Evolutionary conservation across 2,797 vertebrate species (phyloP).

Genomic region (Arrhamphus sclerolepis): DNA sequence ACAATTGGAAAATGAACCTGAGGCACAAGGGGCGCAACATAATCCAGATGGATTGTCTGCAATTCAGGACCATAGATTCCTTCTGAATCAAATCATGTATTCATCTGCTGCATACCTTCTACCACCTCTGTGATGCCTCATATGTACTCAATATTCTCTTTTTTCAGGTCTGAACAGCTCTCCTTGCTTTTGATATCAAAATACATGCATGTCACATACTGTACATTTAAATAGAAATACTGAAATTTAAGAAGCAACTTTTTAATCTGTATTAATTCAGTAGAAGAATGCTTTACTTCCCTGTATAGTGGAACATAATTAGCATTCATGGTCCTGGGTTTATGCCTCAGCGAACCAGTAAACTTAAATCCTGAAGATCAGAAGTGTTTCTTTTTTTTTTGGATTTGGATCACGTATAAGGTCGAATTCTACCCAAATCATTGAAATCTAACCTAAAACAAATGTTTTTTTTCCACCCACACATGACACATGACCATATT

Average conservation of each 20-base stretch:
- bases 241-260: constrained; percentile 3
- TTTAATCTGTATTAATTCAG: neutral
- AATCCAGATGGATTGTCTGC: constrained; percentile 28
- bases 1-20: constrained; percentile 31
- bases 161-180: constrained; percentile 43
- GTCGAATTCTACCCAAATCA: constrained; percentile 22
- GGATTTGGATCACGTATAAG: constrained; percentile 29
- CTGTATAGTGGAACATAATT: neutral
- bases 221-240: constrained; percentile 15
- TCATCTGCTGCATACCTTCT: constrained; percentile 36
- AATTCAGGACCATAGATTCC: constrained; percentile 51
- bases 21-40: constrained; percentile 1
- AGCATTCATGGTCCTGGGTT: constrained; percentile 1
- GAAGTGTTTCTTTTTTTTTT: constrained; percentile 2
- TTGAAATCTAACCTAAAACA: constrained; percentile 2
- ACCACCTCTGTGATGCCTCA: constrained; percentile 36
- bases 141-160: constrained; percentile 49
- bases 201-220: constrained; percentile 28
- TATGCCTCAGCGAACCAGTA: neutral
- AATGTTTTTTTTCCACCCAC: neutral
- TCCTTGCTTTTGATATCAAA: constrained; percentile 32
- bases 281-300: neutral
- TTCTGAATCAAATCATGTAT: constrained; percentile 48
- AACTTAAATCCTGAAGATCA: constrained; percentile 23
- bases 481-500: constrained; percentile 4